phyloP scores from a whole-genome alignment of 2,888 invertebrate genomes.

The Ischnura elegans region DNA sequence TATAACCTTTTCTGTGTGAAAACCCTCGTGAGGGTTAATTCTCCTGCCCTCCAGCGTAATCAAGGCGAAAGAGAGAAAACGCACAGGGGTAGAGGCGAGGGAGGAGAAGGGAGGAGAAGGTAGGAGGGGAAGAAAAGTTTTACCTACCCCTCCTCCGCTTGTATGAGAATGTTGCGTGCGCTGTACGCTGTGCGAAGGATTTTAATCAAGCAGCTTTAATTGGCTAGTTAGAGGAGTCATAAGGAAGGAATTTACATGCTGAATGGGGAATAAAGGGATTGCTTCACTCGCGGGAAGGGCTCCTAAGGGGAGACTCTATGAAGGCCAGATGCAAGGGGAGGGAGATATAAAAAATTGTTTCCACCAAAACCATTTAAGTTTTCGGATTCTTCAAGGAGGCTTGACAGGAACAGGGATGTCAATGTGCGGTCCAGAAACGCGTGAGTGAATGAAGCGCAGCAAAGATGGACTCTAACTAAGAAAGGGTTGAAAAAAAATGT shows the following conservation, averaged over 20 bases:
- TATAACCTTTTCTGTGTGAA: slow-evolving; percentile 34
- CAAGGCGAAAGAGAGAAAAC: not conserved
- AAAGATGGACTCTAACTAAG: not conserved
- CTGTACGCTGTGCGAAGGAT: slow-evolving; percentile 29
- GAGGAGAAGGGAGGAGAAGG: not conserved
- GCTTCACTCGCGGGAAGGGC: not conserved
- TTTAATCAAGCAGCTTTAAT: slow-evolving; percentile 51
- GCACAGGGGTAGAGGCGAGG: not conserved
- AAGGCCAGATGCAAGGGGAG: not conserved
- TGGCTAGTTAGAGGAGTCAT: slow-evolving; percentile 53
- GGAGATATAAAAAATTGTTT: not conserved
- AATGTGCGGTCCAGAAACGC: not conserved
- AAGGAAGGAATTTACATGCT: slow-evolving; percentile 50
- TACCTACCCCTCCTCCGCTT: not conserved
- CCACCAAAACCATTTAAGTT: not conserved
- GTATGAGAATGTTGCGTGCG: slow-evolving; percentile 34
- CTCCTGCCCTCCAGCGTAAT: slow-evolving; percentile 28
- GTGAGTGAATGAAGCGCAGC: not conserved
- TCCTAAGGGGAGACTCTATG: not conserved
- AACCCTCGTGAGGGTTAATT: slow-evolving; percentile 45
- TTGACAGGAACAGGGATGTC: not conserved
- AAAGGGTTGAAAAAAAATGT: not conserved
- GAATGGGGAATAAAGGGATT: slow-evolving; percentile 45
- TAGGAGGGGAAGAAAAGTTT: not conserved
- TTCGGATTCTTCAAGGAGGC: not conserved